Conservation (phyloP, 2,888 invertebrate genomes). For the Trissonchulus latispiculum region DNA sequence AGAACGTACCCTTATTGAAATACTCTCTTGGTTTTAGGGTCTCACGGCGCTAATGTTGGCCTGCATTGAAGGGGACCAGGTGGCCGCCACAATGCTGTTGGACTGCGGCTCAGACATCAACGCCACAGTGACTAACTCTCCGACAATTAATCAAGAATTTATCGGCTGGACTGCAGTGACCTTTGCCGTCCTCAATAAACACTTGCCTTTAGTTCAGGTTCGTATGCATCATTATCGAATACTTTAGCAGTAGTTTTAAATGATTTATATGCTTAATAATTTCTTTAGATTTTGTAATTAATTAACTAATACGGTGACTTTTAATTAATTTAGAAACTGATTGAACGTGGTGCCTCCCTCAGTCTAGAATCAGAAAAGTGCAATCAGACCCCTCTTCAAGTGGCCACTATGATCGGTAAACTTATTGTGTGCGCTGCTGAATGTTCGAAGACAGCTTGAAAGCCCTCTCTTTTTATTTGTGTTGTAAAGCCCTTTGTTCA, state of each 20-base stretch:
- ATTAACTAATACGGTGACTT: too few relatives aligned
- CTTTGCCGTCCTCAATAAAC: slow-evolving; percentile 58
- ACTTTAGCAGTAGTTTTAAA: slow-evolving; percentile 49
- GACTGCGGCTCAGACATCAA: slow-evolving; percentile 27
- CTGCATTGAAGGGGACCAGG: slow-evolving; percentile 60
- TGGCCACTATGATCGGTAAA: slow-evolving; percentile 55
- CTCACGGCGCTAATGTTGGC: slow-evolving; percentile 74
- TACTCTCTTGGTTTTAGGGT: too few relatives aligned
- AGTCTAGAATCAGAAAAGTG: slow-evolving; percentile 53
- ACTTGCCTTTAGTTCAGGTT: slow-evolving; percentile 32
- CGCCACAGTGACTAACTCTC: slow-evolving; percentile 20
- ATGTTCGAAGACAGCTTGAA: too few relatives aligned
- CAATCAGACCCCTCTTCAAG: slow-evolving; percentile 74
- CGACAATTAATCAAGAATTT: slow-evolving; percentile 7
- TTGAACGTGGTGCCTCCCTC: slow-evolving; percentile 69
- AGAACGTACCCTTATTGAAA: too few relatives aligned
- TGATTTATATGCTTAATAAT: slow-evolving; percentile 52
- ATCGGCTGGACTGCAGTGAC: slow-evolving; percentile 69
- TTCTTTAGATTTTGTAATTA: too few relatives aligned
- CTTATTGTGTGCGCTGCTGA: too few relatives aligned
- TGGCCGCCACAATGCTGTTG: slow-evolving; percentile 24
- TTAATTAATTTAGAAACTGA: slow-evolving; percentile 27
- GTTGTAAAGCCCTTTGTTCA: too few relatives aligned
- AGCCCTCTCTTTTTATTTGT: too few relatives aligned
- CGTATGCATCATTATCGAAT: not conserved